phyloP scores from a whole-genome alignment of 1,140 invertebrate species.

The Bombus fervidus region DNA sequence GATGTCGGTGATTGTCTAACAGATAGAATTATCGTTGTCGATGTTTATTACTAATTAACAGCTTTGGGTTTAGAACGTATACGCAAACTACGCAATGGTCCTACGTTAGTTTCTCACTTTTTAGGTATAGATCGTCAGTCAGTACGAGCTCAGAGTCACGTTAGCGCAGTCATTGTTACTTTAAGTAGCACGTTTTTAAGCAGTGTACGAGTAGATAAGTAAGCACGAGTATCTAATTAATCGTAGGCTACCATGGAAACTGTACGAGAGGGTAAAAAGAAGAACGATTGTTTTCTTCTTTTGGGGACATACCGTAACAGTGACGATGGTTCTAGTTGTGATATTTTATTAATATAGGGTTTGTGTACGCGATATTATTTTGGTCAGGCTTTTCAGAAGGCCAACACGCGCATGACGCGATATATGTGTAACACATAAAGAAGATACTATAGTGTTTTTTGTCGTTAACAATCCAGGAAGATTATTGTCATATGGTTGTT shows the following conservation, averaged over 20 bases:
- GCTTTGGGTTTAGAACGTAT: constrained; percentile 35
- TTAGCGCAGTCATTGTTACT: constrained; percentile 45
- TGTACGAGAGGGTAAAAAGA: constrained; percentile 24
- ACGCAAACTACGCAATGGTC: constrained; percentile 15
- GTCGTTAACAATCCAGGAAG: background rate
- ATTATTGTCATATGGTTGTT: background rate
- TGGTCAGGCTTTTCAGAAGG: constrained; percentile 31
- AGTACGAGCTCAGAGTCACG: constrained; percentile 60
- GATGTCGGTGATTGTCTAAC: constrained; percentile 35
- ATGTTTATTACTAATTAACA: constrained; percentile 37
- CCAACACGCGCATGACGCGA: constrained; percentile 28
- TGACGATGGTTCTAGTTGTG: constrained; percentile 82
- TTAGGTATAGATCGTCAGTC: constrained; percentile 48
- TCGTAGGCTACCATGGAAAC: constrained; percentile 26
- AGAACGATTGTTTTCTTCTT: background rate
- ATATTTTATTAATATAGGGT: constrained; percentile 80
- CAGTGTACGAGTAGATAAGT: constrained; percentile 14
- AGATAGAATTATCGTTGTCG: constrained; percentile 25
- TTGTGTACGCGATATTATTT: constrained; percentile 37
- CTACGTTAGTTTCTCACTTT: constrained; percentile 16
- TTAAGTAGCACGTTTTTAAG: constrained; percentile 19
- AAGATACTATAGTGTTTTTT: background rate
- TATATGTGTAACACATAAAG: background rate
- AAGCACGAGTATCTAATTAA: constrained; percentile 28
- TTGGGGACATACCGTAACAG: constrained; percentile 70